phyloP scores from a whole-genome alignment of 1,140 invertebrate species.

The Heliconius eleuchia region DNA sequence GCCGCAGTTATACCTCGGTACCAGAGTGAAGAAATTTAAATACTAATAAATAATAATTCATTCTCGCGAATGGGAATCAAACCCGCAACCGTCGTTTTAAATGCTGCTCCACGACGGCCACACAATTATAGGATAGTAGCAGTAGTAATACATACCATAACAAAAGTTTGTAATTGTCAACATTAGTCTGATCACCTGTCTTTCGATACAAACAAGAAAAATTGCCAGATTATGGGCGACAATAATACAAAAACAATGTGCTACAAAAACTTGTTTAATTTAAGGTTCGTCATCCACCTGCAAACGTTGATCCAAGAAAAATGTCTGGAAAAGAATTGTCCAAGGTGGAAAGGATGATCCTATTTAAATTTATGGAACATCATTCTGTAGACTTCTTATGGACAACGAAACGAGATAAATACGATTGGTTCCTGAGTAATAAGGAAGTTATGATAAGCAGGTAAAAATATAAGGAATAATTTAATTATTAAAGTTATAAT shows the following conservation, averaged over 20 bases:
- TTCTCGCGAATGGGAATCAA: too few species aligned
- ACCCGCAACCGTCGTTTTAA: too few species aligned
- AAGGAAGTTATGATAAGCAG: slow-evolving; percentile 80
- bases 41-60: too few species aligned
- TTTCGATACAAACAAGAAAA: too few species aligned
- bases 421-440: slow-evolving; percentile 82
- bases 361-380: slow-evolving; percentile 85
- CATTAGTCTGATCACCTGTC: too few species aligned
- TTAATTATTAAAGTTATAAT: neutral
- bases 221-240: neutral
- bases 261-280: slow-evolving; percentile 33
- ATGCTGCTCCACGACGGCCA: too few species aligned
- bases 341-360: slow-evolving; percentile 82
- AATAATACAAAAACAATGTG: neutral
- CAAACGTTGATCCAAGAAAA: slow-evolving; percentile 78
- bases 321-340: slow-evolving; percentile 63
- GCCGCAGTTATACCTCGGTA: too few species aligned
- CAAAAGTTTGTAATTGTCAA: neutral
- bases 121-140: neutral
- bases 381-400: slow-evolving; percentile 92
- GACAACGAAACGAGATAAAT: slow-evolving; percentile 92
- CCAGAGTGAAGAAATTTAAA: too few species aligned
- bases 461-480: slow-evolving; percentile 28
- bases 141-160: neutral
- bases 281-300: slow-evolving; percentile 76